Conservation (phyloP, 2,888 invertebrate species). For the Proisotoma minuta region DNA sequence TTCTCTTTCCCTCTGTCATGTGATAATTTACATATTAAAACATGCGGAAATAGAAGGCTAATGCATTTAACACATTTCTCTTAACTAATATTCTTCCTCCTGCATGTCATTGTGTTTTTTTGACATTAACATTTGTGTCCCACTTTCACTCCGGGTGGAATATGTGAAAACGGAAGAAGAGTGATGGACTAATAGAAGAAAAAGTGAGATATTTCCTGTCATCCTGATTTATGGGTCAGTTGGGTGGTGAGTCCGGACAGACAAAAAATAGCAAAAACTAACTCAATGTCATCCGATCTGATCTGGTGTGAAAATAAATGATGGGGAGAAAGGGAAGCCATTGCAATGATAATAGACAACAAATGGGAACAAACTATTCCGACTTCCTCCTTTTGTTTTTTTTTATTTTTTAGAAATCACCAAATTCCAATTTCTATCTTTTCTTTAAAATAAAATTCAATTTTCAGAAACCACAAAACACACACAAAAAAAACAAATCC, state of each 20-base stretch:
- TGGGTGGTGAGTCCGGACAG: slow-evolving; percentile 17
- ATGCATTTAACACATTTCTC: not conserved
- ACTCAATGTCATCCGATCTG: not conserved
- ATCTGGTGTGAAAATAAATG: too few species aligned
- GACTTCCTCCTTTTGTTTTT: too few species aligned
- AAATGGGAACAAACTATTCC: too few species aligned
- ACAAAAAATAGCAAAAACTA: slow-evolving; percentile 15
- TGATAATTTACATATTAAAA: not conserved
- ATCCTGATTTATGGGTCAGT: slow-evolving; percentile 43
- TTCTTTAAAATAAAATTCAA: too few species aligned
- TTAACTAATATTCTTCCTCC: not conserved
- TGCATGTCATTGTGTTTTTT: not conserved
- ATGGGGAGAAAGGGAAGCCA: too few species aligned
- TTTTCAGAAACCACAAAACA: too few species aligned
- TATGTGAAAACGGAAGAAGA: slow-evolving; percentile 12
- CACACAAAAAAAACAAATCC: too few species aligned
- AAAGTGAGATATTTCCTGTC: slow-evolving; percentile 43
- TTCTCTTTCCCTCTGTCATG: not conserved
- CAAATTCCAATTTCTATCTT: too few species aligned
- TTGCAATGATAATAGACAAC: too few species aligned
- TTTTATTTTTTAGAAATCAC: too few species aligned
- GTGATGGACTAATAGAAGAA: slow-evolving; percentile 17
- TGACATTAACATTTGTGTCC: slow-evolving; percentile 2
- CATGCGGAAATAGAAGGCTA: too few species aligned
- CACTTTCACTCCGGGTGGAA: slow-evolving; percentile 3